Evolutionary conservation across 2,888 invertebrate genomes (phyloP), one percentile per base, ranked within the genome.

Genomic region (Yponomeuta cagnagella): DNA sequence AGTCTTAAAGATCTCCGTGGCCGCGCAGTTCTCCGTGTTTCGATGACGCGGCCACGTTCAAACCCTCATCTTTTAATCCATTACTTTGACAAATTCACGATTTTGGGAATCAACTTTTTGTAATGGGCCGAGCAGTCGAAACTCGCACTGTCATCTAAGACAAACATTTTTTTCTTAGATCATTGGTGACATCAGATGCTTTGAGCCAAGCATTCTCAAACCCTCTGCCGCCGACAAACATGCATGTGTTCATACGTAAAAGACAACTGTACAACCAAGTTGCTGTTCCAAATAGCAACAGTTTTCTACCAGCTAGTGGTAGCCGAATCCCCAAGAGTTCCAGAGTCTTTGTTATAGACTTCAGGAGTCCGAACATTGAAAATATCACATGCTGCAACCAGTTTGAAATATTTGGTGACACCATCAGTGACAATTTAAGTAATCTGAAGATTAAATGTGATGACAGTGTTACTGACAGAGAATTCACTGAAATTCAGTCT

Each of bases 241-340:
- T 93, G 80, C 91, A 88, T 79, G 82, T 93, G n/a, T 88, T 93
- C 72, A 76, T 93, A 10, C 91, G 88, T 75, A 93, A 91, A 76
- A 85, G 63, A 33, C 48, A 80, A 71, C 73, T 76, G 15, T 70
- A 71, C 0, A 77, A 76, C 68, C 79, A 81, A 71, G 79, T 80
- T 70, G 77, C 76, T 67, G 75, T 86, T 12, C 73, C 87, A 1
- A 86, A 84, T 71, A 79, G 75, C 71, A 86, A 89, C 15, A 89
- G 82, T 75, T 93, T 92, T 77, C 77, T 85, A 2, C 77, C 79
- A 37, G 82, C 84, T 2, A 84, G 79, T 75, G 90, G 88, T 0
- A 89, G 81, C 71, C 82, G 85, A 72, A 82, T 93, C 71, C 89
- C 93, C 0, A 81, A 80, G 33, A 88, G 78, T 73, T 83, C 84